Percentiles rank a stretch among this genome's conserved stretches.
Evolutionary conservation across 2,797 vertebrate species (phyloP).

Genomic region (Thunnus albacares): DNA sequence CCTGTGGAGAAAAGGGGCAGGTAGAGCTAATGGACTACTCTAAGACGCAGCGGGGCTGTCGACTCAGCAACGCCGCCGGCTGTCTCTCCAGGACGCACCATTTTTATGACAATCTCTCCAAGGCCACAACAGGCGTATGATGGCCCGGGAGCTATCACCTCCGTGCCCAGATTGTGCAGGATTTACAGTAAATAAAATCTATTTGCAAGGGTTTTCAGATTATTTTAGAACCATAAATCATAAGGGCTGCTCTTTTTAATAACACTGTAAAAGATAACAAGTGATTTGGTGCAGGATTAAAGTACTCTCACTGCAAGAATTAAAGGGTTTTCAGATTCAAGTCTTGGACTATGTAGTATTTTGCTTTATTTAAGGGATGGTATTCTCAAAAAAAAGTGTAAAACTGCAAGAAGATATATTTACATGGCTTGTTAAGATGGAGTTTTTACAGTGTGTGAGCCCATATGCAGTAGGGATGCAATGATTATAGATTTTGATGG

Average conservation of each 20-base stretch:
- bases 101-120: constrained; percentile 77
- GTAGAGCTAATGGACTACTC: constrained; percentile 85
- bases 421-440: no score
- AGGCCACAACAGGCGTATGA: constrained; percentile 49
- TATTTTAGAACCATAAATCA: constrained; percentile 49
- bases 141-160: constrained; percentile 63
- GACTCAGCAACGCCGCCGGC: constrained; percentile 81
- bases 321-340: not conserved
- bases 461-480: no score
- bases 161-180: constrained; percentile 50
- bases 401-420: no score
- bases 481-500: no score
- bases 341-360: not conserved
- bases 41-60: constrained; percentile 79
- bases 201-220: constrained; percentile 62
- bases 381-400: not conserved
- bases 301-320: not conserved
- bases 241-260: constrained; percentile 14
- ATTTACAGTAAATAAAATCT: constrained; percentile 77
- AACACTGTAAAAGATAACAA: constrained; percentile 9
- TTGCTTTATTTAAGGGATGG: not conserved
- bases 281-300: constrained; percentile 5
- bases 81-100: constrained; percentile 71
- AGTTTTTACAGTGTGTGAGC: no score
- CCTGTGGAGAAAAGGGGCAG: constrained; percentile 81